Base-by-base conservation (phyloP, 2,113 vertebrate species). In the Embiotoca jacksoni region DNA sequence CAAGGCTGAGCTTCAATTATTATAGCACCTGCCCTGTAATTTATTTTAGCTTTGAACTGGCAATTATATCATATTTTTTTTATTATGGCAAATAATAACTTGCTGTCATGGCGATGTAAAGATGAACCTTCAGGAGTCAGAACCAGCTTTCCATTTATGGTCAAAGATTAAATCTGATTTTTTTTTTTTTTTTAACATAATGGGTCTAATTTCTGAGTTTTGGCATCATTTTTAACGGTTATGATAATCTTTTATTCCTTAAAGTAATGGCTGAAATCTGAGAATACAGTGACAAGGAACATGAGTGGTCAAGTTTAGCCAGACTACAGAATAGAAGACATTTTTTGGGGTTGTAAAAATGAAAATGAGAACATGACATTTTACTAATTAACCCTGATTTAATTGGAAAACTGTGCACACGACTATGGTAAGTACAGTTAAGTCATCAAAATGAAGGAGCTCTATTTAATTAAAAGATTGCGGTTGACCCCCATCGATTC, bases 381-480 rank as follows among this genome's bases (percentile, higher is more conserved):
- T 23, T 23, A 23, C 23, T 23, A 23, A 23, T 23, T 23, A 23
- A 23, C 23, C 23, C 23, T 23, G 23, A 23, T 23, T 23, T 23
- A 23, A 23, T 23, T 23, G 23, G 23, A 23, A 23, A 23, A 23
- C 23, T 23, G 23, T 23, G 23, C 23, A 23, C 23, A 23, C 23
- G 23, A 23, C 23, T 23, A 23, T 23, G 39, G 39, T 15, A 4
- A 44, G 8, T 23, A 31, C 10, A 32, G 57, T 81, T 50, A 49
- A 67, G 32, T 64, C 44, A 58, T 57, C 36, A 39, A 70, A 75
- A 30, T 77, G 49, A 77, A 50, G 7, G 35, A 61, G 53, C 30
- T 33, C 66, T 23, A 72, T 66, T 76, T 76, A 72, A 82, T 82
- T 72, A 60, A 76, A 60, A 65, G 61, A 60, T 76, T 47, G 37